A percentile compares a stretch with the other conserved stretches of the same genome.
Conservation (phyloP, 1,140 invertebrate species). For the Lamellibrachia luymesi region DNA sequence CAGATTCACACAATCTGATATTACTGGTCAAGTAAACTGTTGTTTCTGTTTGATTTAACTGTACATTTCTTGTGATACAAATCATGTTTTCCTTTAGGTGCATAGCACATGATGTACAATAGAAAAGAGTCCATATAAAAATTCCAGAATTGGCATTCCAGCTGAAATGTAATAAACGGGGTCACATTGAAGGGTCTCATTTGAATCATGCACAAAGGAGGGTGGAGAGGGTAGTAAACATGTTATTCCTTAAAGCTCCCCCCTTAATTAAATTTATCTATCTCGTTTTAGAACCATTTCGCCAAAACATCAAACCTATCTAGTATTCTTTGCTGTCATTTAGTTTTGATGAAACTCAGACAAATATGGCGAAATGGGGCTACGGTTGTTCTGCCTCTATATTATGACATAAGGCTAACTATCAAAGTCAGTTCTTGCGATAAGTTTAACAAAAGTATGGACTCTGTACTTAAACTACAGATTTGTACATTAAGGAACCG, state of each 20-base stretch:
- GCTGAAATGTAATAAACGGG: background rate
- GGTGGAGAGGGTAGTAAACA: background rate
- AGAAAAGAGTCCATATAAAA: background rate
- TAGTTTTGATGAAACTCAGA: too few relatives aligned
- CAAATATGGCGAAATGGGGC: too few relatives aligned
- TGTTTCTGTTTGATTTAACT: background rate
- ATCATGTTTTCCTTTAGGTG: background rate
- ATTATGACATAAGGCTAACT: too few relatives aligned
- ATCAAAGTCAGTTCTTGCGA: too few relatives aligned
- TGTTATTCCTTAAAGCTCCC: background rate
- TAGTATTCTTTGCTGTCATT: background rate
- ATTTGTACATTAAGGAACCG: too few relatives aligned
- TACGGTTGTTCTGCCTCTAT: too few relatives aligned
- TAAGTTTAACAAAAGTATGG: too few relatives aligned
- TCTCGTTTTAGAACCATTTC: background rate
- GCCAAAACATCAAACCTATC: background rate
- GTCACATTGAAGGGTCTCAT: background rate
- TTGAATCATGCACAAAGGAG: background rate
- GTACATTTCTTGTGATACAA: background rate
- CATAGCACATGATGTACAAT: background rate
- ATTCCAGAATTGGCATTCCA: background rate
- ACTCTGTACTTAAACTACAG: too few relatives aligned
- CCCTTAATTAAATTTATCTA: background rate
- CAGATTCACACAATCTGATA: background rate
- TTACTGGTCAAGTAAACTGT: background rate